Evolutionary conservation across 2,888 invertebrate genomes (phyloP).

Genomic region (Patella caerulea): DNA sequence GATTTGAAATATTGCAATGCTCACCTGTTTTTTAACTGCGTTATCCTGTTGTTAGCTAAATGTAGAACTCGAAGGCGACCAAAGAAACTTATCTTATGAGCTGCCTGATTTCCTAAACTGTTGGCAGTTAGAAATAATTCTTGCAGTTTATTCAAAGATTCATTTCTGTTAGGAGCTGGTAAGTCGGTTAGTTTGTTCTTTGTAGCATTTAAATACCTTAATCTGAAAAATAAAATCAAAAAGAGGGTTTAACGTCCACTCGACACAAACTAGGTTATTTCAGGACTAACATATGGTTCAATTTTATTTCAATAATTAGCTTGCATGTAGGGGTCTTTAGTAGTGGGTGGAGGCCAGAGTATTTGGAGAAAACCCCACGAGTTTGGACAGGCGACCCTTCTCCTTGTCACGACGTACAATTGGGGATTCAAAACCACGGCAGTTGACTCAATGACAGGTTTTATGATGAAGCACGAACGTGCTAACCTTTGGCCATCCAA

Average conservation of each 20-base stretch:
- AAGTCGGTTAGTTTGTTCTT: constrained; percentile 65
- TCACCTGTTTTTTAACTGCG: constrained; percentile 71
- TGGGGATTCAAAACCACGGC: no score
- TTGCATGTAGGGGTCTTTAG: no score
- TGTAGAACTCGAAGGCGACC: constrained; percentile 70
- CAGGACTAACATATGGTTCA: no score
- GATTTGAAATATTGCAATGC: background rate
- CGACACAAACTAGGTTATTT: no score
- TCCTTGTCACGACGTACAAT: no score
- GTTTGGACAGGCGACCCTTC: no score
- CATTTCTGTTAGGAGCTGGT: constrained; percentile 65
- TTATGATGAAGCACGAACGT: no score
- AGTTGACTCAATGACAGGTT: no score
- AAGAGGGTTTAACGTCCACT: background rate
- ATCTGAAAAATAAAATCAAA: constrained; percentile 49
- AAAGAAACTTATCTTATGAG: constrained; percentile 67
- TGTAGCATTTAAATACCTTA: constrained; percentile 71
- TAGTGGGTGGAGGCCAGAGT: no score
- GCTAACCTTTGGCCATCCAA: no score
- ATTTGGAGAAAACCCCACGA: no score
- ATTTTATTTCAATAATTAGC: no score
- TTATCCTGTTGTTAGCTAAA: constrained; percentile 71
- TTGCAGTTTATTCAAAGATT: constrained; percentile 70
- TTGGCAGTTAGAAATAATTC: constrained; percentile 71
- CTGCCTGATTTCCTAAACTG: constrained; percentile 65